Evolutionary conservation across 2,113 vertebrate species (phyloP).

Genomic region (Coreoperca whiteheadi): DNA sequence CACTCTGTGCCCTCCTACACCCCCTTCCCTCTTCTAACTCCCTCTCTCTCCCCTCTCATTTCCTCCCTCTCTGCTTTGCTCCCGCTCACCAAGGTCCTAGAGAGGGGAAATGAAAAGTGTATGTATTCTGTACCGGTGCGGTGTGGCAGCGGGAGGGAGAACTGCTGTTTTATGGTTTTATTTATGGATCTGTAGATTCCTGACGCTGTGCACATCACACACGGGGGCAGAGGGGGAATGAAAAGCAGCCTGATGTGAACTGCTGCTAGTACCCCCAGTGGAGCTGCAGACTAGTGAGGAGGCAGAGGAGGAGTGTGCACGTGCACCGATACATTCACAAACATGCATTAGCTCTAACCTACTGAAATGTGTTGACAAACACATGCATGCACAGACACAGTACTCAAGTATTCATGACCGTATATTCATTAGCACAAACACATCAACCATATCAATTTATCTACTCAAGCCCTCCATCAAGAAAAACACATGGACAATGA

Average conservation of each 20-base stretch:
- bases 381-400: neutral
- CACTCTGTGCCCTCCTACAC: slow-evolving; percentile 32
- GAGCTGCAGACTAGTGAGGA: slow-evolving; percentile 38
- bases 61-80: slow-evolving; percentile 32
- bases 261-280: slow-evolving; percentile 44
- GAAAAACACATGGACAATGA: slow-evolving; percentile 4
- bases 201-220: slow-evolving; percentile 64
- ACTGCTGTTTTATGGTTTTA: slow-evolving; percentile 75
- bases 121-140: slow-evolving; percentile 64
- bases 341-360: slow-evolving; percentile 17
- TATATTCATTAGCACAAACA: slow-evolving; percentile 33
- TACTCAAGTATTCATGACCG: slow-evolving; percentile 27
- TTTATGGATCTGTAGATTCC: slow-evolving; percentile 75
- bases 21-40: neutral
- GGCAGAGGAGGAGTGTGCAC: slow-evolving; percentile 12
- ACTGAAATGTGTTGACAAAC: neutral
- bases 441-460: slow-evolving; percentile 7
- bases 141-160: slow-evolving; percentile 65
- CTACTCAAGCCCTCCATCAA: slow-evolving; percentile 6
- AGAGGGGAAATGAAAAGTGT: slow-evolving; percentile 65
- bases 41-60: slow-evolving; percentile 16
- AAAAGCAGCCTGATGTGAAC: slow-evolving; percentile 60
- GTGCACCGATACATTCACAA: slow-evolving; percentile 8
- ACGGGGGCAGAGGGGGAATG: slow-evolving; percentile 45
- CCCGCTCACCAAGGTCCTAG: slow-evolving; percentile 48